Evolutionary conservation across 2,113 vertebrate species (phyloP).

Genomic region (Syngnathus scovelli): DNA sequence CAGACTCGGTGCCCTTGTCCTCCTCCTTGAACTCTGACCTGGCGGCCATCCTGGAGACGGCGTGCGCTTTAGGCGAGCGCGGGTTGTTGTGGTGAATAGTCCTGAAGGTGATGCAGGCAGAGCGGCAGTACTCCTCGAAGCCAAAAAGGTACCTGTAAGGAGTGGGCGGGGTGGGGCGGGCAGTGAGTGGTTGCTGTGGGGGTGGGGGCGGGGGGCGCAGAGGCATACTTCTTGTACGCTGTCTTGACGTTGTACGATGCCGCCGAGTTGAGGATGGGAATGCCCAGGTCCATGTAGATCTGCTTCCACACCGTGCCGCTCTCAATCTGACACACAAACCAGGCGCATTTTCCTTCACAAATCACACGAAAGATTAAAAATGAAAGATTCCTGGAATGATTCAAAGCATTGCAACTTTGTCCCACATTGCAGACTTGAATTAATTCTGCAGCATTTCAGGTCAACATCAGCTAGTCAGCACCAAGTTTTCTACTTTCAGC

Average conservation of each 20-base stretch:
- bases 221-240: slow-evolving; percentile 93
- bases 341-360: too few species aligned
- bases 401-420: too few species aligned
- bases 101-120: slow-evolving; percentile 91
- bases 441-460: too few species aligned
- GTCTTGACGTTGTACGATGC: slow-evolving; percentile 99
- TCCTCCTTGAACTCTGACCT: slow-evolving; percentile 59
- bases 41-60: slow-evolving; percentile 23
- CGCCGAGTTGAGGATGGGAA: slow-evolving; percentile 96
- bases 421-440: too few species aligned
- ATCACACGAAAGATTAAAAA: too few species aligned
- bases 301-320: slow-evolving; percentile 97
- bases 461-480: too few species aligned
- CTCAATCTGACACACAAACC: slow-evolving; percentile 80
- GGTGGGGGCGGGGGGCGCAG: neutral
- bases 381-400: too few species aligned
- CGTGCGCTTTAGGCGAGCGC: slow-evolving; percentile 60
- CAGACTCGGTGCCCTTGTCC: slow-evolving; percentile 36
- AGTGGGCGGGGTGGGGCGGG: too few species aligned
- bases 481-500: too few species aligned
- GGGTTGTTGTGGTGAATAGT: slow-evolving; percentile 94
- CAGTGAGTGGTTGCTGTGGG: too few species aligned
- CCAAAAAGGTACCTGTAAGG: slow-evolving; percentile 88
- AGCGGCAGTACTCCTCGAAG: slow-evolving; percentile 96
- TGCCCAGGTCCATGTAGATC: slow-evolving; percentile 98